Evolutionary conservation across 30 jellyfish, hydroid and myxozoan genomes (phyloP).

Genomic region (Hydractinia symbiolongicarpus): DNA sequence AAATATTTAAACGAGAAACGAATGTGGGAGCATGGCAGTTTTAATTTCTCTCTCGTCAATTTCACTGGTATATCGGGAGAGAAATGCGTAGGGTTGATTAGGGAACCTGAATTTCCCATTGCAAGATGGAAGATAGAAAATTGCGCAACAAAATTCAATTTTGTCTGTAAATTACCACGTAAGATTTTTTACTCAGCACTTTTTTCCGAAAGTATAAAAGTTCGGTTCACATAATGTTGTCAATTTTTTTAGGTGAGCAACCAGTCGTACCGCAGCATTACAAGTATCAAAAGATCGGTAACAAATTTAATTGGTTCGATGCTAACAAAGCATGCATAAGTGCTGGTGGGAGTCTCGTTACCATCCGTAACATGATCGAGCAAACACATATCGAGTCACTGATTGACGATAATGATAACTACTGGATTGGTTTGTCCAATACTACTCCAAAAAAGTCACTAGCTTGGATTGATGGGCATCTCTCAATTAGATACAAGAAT

Average conservation of each 20-base stretch:
- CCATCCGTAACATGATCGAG: neutral
- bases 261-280: slow-evolving; percentile 4
- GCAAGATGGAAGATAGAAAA: neutral
- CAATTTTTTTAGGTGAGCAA: neutral
- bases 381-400: neutral
- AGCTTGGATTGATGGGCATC: neutral
- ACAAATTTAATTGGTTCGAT: neutral
- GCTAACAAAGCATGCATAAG: neutral
- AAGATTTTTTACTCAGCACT: neutral
- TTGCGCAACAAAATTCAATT: neutral
- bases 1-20: no score
- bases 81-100: no score
- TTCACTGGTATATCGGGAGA: no score
- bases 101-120: no score
- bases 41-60: no score
- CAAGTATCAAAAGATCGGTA: neutral
- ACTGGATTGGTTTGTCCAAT: neutral
- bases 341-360: slow-evolving; percentile 11
- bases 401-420: neutral
- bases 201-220: neutral
- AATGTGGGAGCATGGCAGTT: no score
- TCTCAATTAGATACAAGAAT: neutral
- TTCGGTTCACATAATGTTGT: neutral
- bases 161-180: slow-evolving; percentile 12
- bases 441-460: neutral